These are phyloP conservation scores for Leptinotarsa tumamoca DNA, from an alignment of 2,888 invertebrate species.

Conservation along the genomic window DNA sequence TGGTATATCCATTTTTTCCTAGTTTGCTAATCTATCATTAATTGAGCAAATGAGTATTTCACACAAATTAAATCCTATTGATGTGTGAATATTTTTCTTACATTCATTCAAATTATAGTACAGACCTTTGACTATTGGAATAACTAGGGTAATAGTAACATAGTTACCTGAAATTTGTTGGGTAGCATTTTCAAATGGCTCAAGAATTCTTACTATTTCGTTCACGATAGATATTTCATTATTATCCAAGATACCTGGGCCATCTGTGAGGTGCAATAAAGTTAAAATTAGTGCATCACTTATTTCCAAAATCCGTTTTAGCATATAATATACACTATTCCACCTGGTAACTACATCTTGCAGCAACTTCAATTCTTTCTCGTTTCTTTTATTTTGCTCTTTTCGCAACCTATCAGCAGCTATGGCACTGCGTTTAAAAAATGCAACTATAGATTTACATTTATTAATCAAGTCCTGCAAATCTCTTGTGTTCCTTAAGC, in stretches of 20 bases:
- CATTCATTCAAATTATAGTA: conserved; percentile 23
- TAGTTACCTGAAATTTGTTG: conserved; percentile 24
- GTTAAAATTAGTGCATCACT: conserved; percentile 22
- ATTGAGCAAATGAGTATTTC: conserved; percentile 2
- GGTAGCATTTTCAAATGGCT: conserved; percentile 23
- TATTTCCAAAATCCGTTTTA: conserved; percentile 17
- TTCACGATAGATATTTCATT: conserved; percentile 3
- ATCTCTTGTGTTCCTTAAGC: conserved; percentile 4
- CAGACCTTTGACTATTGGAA: conserved; percentile 21
- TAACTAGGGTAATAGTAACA: conserved; percentile 22
- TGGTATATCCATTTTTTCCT: conserved; percentile 21
- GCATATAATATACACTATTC: conserved; percentile 27
- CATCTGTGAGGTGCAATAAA: conserved; percentile 4
- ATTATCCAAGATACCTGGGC: conserved; percentile 18
- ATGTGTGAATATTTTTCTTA: conserved; percentile 1
- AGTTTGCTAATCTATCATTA: conserved; percentile 9
- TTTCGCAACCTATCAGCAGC: background rate
- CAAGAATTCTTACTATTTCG: conserved; percentile 20
- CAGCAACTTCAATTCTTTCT: conserved; percentile 16
- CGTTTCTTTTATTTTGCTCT: conserved; percentile 18
- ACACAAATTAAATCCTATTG: conserved; percentile 4
- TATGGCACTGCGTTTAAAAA: background rate
- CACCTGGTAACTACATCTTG: conserved; percentile 22
- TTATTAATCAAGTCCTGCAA: conserved; percentile 16
- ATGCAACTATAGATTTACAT: conserved; percentile 16